Percentiles rank a stretch among this genome's conserved stretches.
Evolutionary conservation across 1,140 invertebrate species (phyloP).

Genomic region (Oryzaephilus surinamensis): DNA sequence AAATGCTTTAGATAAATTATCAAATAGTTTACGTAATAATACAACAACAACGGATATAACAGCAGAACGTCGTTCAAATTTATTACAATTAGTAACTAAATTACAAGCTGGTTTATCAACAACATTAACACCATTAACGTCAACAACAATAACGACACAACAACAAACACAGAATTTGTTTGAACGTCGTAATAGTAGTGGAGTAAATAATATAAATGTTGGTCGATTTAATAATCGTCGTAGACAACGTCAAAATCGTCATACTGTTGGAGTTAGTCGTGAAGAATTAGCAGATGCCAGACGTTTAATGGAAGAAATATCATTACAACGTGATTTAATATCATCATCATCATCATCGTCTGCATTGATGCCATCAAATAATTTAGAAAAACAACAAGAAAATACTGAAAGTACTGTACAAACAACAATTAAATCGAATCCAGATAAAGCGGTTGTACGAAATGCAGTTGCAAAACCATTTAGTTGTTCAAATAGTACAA

Average conservation of each 20-base stretch:
- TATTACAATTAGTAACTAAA: conserved; percentile 63
- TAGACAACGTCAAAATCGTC: conserved; percentile 46
- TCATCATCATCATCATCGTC: neutral
- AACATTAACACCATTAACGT: conserved; percentile 33
- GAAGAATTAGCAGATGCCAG: conserved; percentile 68
- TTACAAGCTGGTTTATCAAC: conserved; percentile 53
- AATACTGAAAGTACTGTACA: conserved; percentile 27
- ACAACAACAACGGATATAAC: conserved; percentile 39
- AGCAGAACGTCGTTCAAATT: conserved; percentile 45
- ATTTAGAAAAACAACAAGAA: conserved; percentile 26
- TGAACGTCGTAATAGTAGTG: conserved; percentile 22
- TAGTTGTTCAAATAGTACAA: conserved; percentile 22
- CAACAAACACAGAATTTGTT: conserved; percentile 12
- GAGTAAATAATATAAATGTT: neutral
- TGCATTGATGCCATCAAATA: conserved; percentile 7
- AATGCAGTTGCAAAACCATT: conserved; percentile 38
- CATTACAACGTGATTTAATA: no score
- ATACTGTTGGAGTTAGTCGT: conserved; percentile 69
- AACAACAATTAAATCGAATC: conserved; percentile 19
- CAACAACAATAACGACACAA: conserved; percentile 27
- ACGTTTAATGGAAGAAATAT: conserved; percentile 56
- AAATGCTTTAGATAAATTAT: conserved; percentile 59
- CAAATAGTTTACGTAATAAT: conserved; percentile 53
- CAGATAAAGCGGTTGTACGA: conserved; percentile 30
- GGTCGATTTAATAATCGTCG: conserved; percentile 37